phyloP scores from a whole-genome alignment of 1,140 invertebrate species.

The Physella acuta region DNA sequence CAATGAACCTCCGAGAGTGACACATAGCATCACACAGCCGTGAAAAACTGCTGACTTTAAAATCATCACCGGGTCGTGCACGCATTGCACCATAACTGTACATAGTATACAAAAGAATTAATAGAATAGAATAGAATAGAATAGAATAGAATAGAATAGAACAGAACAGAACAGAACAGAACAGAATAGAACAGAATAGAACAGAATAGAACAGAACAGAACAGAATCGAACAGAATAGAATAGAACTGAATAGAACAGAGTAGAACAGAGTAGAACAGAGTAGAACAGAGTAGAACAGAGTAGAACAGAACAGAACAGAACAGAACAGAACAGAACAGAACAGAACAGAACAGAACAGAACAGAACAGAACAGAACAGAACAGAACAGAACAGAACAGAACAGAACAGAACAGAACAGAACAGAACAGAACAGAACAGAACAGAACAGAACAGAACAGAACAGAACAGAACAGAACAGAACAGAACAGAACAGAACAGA shows the following conservation, averaged over 20 bases:
- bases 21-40: too few relatives aligned
- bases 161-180: slow-evolving; percentile 44
- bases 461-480: too few relatives aligned
- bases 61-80: too few relatives aligned
- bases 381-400: background rate
- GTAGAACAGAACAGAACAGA: slow-evolving; percentile 42
- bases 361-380: slow-evolving; percentile 4
- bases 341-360: background rate
- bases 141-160: slow-evolving; percentile 43
- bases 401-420: too few relatives aligned
- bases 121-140: slow-evolving; percentile 37
- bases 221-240: slow-evolving; percentile 45
- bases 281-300: slow-evolving; percentile 42
- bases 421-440: too few relatives aligned
- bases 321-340: slow-evolving; percentile 26
- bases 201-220: slow-evolving; percentile 40
- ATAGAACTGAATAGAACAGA: slow-evolving; percentile 41
- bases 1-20: too few relatives aligned
- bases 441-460: too few relatives aligned
- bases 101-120: too few relatives aligned
- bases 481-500: too few relatives aligned
- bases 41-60: too few relatives aligned
- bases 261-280: slow-evolving; percentile 37
- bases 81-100: too few relatives aligned
- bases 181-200: slow-evolving; percentile 39